These are phyloP conservation scores for Hypomecis punctinalis DNA, from an alignment of 2,888 invertebrate species.

Conservation along the genomic window DNA sequence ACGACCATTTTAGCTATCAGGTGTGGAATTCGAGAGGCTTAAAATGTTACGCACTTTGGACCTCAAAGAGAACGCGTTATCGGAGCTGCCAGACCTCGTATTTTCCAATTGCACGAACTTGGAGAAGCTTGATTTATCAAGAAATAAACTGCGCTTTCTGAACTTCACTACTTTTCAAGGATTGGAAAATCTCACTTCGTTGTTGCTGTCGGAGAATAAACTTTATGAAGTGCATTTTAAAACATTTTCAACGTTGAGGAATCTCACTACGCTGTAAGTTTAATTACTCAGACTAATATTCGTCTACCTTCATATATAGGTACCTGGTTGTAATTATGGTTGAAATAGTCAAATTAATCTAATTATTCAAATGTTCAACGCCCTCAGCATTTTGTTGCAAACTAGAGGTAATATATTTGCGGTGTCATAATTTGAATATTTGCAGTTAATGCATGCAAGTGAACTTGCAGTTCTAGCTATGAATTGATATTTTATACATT, in stretches of 20 bases:
- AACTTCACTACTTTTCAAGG: slow-evolving; percentile 86
- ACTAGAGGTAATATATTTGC: too few species aligned
- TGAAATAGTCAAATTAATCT: too few species aligned
- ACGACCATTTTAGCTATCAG: slow-evolving; percentile 75
- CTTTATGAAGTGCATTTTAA: slow-evolving; percentile 86
- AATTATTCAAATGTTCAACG: too few species aligned
- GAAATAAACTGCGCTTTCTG: slow-evolving; percentile 87
- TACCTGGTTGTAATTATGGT: neutral
- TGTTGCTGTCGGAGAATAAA: slow-evolving; percentile 90
- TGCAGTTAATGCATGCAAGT: too few species aligned
- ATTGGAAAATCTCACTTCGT: slow-evolving; percentile 86
- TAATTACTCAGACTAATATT: neutral
- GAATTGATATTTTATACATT: too few species aligned
- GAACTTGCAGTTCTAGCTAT: too few species aligned
- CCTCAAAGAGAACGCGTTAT: slow-evolving; percentile 88
- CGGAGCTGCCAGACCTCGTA: slow-evolving; percentile 81
- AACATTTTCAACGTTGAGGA: slow-evolving; percentile 86
- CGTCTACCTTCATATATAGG: neutral
- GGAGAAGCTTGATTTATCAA: slow-evolving; percentile 88
- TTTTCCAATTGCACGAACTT: slow-evolving; percentile 85
- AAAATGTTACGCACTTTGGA: slow-evolving; percentile 86
- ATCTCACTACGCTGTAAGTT: slow-evolving; percentile 89
- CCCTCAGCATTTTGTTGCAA: too few species aligned
- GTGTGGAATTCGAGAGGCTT: slow-evolving; percentile 83
- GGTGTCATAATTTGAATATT: too few species aligned